Evolutionary conservation across 2,113 vertebrate genomes (phyloP), one percentile per base, ranked within the genome.

Genomic region (Passer montanus): DNA sequence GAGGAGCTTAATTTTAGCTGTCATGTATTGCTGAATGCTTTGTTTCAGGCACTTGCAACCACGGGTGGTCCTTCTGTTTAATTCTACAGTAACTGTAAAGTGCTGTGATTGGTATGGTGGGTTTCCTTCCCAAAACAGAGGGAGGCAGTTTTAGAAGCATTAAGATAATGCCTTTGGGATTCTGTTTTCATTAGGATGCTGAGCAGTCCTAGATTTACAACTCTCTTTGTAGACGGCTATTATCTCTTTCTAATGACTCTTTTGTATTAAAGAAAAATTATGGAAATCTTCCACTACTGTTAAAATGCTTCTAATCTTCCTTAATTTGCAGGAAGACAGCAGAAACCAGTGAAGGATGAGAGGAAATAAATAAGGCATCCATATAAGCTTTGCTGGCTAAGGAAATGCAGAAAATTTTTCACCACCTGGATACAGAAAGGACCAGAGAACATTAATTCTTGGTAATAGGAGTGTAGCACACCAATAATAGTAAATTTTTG

Each of bases 251-350:
- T 82, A 84, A 68, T 60, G 18, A 68, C n/a, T 77, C n/a, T 83
- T 89, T 68, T 53, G 13, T 68, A 43, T 87, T 60, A 64, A 73
- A 82, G 17, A 78, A 53, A 84, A 93, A 60, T 4, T 64, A 56
- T 35, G 9, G 20, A 76, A 73, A 47, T 62, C 20, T 76, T 94
- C 46, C 31, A 87, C 5, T 70, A 31, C 24, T 44, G 49, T 75
- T 93, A 82, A 89, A 80, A 13, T 50, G 39, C 43, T 86, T 88
- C 66, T 84, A n/a, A 86, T 92, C 44, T 67, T 77, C 35, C 56
- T 73, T 92, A 74, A 66, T 89, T 86, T 86, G 20, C 66, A 59
- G 33, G 33, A 80, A 93, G 46, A 30, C 35, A 80, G 31, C 33
- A 69, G 72, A 80, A 80, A 88, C 66, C 28, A 63, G 24, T 74